phyloP scores from a whole-genome alignment of 2,888 invertebrate genomes.

The Chaetogeoica ovagalla region DNA sequence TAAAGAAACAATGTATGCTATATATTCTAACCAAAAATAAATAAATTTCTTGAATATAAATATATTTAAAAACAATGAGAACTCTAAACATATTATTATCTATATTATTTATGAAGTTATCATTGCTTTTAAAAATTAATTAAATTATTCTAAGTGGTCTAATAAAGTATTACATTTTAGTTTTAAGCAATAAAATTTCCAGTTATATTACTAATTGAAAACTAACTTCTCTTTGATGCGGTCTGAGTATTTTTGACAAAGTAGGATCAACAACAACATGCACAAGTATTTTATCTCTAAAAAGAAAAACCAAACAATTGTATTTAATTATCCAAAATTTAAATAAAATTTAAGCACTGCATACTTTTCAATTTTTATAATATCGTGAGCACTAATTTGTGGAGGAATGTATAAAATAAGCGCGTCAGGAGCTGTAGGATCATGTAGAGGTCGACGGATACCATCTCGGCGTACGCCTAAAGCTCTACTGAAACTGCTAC shows the following conservation, averaged over 20 bases:
- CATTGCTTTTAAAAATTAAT: not conserved
- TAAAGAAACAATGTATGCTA: not conserved
- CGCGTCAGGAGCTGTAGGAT: slow-evolving; percentile 90
- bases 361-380: slow-evolving; percentile 75
- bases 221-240: slow-evolving; percentile 89
- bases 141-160: not conserved
- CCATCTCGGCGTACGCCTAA: slow-evolving; percentile 75
- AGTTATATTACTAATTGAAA: not conserved
- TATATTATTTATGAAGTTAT: not conserved
- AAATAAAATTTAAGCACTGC: slow-evolving; percentile 55
- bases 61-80: not conserved
- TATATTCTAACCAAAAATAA: no score
- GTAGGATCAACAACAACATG: slow-evolving; percentile 98
- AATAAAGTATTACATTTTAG: no score
- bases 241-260: slow-evolving; percentile 84
- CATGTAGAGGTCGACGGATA: slow-evolving; percentile 75
- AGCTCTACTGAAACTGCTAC: slow-evolving; percentile 71
- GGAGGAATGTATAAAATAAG: slow-evolving; percentile 86
- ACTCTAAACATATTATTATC: not conserved
- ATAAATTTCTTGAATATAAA: not conserved
- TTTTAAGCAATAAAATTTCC: no score
- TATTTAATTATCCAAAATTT: slow-evolving; percentile 27
- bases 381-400: slow-evolving; percentile 81
- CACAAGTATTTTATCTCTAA: slow-evolving; percentile 70
- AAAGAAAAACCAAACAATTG: slow-evolving; percentile 56